Evolutionary conservation across 2,888 invertebrate species (phyloP).

Genomic region (Phortica okadai): DNA sequence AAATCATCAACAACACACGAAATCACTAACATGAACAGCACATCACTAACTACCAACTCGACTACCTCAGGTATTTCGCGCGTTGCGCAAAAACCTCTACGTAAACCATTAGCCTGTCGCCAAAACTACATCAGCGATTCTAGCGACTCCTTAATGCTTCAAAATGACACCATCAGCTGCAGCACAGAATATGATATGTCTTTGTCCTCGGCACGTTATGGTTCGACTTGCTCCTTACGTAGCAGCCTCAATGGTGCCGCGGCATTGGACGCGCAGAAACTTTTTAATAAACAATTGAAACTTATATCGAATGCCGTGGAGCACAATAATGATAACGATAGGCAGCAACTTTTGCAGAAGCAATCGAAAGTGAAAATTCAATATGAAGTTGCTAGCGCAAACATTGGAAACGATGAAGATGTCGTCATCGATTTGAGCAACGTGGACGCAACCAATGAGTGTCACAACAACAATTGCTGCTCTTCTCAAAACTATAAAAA

Average conservation of each 20-base stretch:
- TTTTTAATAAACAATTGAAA: slow-evolving; percentile 58
- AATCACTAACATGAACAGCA: background rate
- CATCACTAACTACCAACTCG: background rate
- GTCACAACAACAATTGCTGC: background rate
- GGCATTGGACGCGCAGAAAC: slow-evolving; percentile 6
- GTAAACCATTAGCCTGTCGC: background rate
- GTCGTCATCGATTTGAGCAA: background rate
- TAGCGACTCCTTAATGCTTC: background rate
- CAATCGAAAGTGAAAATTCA: background rate
- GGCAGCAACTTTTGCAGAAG: background rate
- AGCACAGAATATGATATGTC: background rate
- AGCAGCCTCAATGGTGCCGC: background rate
- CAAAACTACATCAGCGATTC: background rate
- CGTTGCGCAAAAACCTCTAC: background rate
- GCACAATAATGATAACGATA: slow-evolving; percentile 32
- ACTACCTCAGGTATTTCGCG: background rate
- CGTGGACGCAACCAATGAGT: background rate
- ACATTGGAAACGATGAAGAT: background rate
- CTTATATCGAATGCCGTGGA: slow-evolving; percentile 66
- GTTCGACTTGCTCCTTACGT: background rate
- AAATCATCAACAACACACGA: background rate
- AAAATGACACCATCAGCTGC: background rate
- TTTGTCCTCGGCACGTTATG: background rate
- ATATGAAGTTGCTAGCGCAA: background rate
- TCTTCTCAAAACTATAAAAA: background rate